phyloP scores from a whole-genome alignment of 2,888 invertebrate genomes.

The Diaperis boleti region DNA sequence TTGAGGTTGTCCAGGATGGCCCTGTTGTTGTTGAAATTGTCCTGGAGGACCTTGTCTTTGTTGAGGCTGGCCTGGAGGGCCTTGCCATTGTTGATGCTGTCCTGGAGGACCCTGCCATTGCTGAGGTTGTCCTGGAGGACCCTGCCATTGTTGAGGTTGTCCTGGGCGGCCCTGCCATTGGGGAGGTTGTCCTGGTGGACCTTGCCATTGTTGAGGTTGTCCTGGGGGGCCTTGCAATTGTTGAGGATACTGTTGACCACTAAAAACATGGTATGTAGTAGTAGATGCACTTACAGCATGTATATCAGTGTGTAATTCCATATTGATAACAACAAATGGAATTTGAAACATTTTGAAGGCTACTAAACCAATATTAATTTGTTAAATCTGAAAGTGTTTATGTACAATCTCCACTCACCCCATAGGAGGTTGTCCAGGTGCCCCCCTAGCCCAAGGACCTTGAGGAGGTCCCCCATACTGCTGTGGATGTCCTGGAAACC shows the following conservation, averaged over 20 bases:
- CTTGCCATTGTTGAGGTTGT: constrained; percentile 5
- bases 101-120: not conserved
- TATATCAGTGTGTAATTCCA: too few species aligned
- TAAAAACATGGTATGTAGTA: too few species aligned
- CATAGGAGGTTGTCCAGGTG: too few species aligned
- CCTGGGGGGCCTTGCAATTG: not conserved
- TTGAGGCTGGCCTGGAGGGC: not conserved
- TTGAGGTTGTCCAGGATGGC: too few species aligned
- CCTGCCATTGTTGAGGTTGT: constrained; percentile 16
- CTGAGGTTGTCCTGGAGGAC: constrained; percentile 25
- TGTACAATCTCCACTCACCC: too few species aligned
- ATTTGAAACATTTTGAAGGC: too few species aligned
- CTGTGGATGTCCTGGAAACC: not conserved
- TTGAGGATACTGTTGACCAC: not conserved
- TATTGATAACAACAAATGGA: too few species aligned
- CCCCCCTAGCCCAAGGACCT: constrained; percentile 21
- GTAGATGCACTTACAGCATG: too few species aligned
- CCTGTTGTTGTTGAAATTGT: constrained; percentile 33
- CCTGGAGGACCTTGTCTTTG: not conserved
- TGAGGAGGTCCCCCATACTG: constrained; percentile 25
- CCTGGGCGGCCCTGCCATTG: constrained; percentile 23
- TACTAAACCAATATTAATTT: too few species aligned
- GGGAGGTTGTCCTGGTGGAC: constrained; percentile 23
- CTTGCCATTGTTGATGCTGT: not conserved
- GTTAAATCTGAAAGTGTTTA: too few species aligned